Percentiles rank a stretch among this genome's conserved stretches.
These are phyloP conservation scores for Drosophila bifasciata DNA, from an alignment of 1,140 invertebrate genomes.

Conservation along the genomic window DNA sequence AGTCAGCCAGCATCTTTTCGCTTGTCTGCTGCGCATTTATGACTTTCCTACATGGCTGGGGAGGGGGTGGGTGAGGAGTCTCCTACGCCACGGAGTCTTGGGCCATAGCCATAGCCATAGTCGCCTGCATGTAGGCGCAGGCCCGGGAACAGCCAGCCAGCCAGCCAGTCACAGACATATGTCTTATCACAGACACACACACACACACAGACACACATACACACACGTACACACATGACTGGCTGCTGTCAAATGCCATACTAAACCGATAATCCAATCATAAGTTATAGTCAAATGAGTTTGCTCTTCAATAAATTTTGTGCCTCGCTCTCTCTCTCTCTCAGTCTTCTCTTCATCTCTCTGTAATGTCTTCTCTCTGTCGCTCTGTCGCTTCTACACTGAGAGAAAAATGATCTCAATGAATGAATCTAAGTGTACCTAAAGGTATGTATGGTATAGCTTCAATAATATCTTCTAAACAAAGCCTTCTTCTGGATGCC, in stretches of 20 bases:
- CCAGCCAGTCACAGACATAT: constrained; percentile 51
- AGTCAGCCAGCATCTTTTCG: constrained; percentile 79
- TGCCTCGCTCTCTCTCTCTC: constrained; percentile 54
- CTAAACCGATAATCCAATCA: constrained; percentile 81
- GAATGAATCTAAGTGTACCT: no score
- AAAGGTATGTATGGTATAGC: no score
- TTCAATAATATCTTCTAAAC: no score
- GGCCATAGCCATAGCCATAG: constrained; percentile 48
- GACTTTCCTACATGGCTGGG: constrained; percentile 64
- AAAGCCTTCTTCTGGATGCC: no score
- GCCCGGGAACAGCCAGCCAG: no score
- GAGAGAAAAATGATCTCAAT: no score
- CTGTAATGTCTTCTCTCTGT: constrained; percentile 30
- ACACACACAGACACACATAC: constrained; percentile 29
- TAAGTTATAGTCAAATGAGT: constrained; percentile 81
- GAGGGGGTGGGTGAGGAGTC: no score
- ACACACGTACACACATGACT: constrained; percentile 27
- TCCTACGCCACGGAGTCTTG: constrained; percentile 1
- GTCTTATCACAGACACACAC: constrained; percentile 67
- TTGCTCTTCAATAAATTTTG: constrained; percentile 80
- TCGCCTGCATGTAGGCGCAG: constrained; percentile 75
- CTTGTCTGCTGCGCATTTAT: constrained; percentile 79
- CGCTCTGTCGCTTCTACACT: neutral
- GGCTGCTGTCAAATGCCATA: constrained; percentile 76
- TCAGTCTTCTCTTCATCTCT: constrained; percentile 14